A percentile compares a stretch with the other conserved stretches of the same genome.
These are phyloP conservation scores for Bombus superbus DNA, from an alignment of 1,140 invertebrate genomes.

Conservation along the genomic window DNA sequence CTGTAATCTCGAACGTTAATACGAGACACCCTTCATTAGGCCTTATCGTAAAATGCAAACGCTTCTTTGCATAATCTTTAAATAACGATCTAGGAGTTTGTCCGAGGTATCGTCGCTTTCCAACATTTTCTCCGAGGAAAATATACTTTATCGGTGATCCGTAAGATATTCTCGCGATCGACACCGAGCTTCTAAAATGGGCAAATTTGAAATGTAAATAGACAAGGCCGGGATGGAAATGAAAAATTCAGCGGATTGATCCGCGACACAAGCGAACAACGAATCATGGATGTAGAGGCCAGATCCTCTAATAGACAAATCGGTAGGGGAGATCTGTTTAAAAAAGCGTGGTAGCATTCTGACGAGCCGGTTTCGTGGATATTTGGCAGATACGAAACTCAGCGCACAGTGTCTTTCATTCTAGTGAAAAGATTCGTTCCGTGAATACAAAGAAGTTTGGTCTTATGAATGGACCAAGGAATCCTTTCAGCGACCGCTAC, in stretches of 20 bases:
- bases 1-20: neutral
- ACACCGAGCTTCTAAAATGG: too few relatives aligned
- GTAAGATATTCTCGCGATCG: too few relatives aligned
- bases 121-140: too few relatives aligned
- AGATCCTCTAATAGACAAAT: too few relatives aligned
- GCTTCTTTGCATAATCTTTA: neutral
- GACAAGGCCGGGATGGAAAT: too few relatives aligned
- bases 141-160: too few relatives aligned
- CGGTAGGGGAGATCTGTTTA: too few relatives aligned
- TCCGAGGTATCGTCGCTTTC: neutral
- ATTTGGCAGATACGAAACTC: neutral
- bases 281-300: too few relatives aligned
- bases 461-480: slow-evolving; percentile 31
- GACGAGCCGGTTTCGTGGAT: neutral
- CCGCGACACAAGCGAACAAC: too few relatives aligned
- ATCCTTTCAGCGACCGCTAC: neutral
- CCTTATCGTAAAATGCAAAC: neutral
- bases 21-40: neutral
- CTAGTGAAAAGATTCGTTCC: neutral
- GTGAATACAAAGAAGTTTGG: neutral
- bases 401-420: neutral
- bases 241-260: too few relatives aligned
- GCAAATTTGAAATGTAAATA: too few relatives aligned
- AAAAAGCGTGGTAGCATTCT: neutral
- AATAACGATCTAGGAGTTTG: neutral